These are phyloP conservation scores for Neotoxoptera formosana DNA, from an alignment of 1,140 invertebrate genomes.

Conservation along the genomic window DNA sequence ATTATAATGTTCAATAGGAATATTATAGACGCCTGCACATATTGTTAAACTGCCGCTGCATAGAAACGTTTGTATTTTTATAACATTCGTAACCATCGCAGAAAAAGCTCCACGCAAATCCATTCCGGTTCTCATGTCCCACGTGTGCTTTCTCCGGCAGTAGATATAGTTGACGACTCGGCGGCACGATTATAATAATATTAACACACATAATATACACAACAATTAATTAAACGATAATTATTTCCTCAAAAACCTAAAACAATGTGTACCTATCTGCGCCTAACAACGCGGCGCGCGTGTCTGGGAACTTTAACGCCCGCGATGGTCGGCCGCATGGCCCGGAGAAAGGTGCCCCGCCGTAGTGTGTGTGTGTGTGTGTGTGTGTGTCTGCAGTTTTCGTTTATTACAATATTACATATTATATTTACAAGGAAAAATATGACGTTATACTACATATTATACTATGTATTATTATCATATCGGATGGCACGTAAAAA, in stretches of 20 bases:
- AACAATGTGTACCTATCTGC: neutral
- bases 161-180: neutral
- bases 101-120: neutral
- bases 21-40: neutral
- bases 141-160: neutral
- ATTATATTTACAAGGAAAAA: too few relatives aligned
- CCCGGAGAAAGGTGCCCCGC: neutral
- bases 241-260: conserved; percentile 4
- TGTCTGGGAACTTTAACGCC: neutral
- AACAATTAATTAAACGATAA: conserved; percentile 15
- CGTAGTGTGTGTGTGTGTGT: neutral
- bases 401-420: neutral
- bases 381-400: neutral
- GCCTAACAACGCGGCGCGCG: neutral
- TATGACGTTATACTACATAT: neutral
- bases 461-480: neutral
- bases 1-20: neutral
- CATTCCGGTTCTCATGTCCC: conserved; percentile 5
- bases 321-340: neutral
- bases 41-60: too few relatives aligned
- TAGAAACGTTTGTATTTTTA: neutral
- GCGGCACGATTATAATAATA: neutral
- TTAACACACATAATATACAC: neutral
- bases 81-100: neutral
- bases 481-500: neutral